Percentiles rank a stretch among this genome's conserved stretches.
These are phyloP conservation scores for Nycticorax nycticorax DNA, from an alignment of 2,113 vertebrate species.

Conservation along the genomic window DNA sequence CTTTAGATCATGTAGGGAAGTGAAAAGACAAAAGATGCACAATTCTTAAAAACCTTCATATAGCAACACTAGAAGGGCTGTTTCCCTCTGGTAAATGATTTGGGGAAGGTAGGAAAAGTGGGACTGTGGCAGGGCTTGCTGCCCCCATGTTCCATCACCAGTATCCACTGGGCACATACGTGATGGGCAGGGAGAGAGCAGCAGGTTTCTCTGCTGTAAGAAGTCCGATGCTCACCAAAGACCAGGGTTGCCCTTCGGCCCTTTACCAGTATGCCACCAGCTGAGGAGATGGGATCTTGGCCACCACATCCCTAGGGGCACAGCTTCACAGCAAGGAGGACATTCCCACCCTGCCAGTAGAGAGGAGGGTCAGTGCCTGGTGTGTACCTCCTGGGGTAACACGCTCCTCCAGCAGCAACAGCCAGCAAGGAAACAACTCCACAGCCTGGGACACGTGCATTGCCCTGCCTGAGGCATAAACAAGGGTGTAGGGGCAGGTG, in stretches of 20 bases:
- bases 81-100: not conserved
- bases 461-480: not conserved
- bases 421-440: not conserved
- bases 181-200: not conserved
- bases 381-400: fast-evolving
- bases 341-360: not conserved
- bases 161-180: fast-evolving
- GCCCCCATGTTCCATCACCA: not conserved
- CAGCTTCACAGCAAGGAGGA: not conserved
- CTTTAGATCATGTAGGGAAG: not conserved
- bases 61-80: not conserved
- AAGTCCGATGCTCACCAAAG: not conserved
- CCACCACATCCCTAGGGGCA: fast-evolving
- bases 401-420: not conserved
- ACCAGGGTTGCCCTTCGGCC: not conserved
- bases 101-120: not conserved
- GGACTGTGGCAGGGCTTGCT: not conserved
- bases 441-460: not conserved
- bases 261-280: not conserved
- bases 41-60: not conserved
- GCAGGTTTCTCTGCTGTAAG: not conserved
- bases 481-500: not conserved
- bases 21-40: not conserved
- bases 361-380: not conserved
- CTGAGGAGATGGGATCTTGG: not conserved